phyloP scores from a whole-genome alignment of 2,797 vertebrate genomes.

The Danio kyathit region DNA sequence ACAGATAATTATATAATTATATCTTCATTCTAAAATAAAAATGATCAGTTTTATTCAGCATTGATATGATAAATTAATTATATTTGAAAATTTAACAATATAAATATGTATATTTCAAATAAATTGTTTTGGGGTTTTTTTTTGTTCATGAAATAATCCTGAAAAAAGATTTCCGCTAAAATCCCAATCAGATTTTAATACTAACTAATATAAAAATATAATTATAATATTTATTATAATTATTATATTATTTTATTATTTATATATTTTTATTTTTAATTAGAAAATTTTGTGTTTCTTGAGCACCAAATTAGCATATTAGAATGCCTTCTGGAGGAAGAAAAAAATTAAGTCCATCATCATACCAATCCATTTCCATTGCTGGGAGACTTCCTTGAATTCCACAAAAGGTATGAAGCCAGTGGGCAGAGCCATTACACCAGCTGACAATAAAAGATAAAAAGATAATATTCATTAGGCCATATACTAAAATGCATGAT shows the following conservation, averaged over 20 bases:
- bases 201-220: no score
- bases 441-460: constrained; percentile 66
- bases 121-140: neutral
- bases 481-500: neutral
- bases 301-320: neutral
- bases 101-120: no score
- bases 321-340: neutral
- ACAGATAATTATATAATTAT: no score
- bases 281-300: neutral
- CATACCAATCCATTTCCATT: constrained; percentile 95
- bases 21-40: no score
- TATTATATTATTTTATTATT: no score
- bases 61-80: neutral
- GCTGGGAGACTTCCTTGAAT: constrained; percentile 91
- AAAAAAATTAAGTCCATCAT: neutral
- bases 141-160: neutral
- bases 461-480: constrained; percentile 1
- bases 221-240: no score
- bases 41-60: neutral
- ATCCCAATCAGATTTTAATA: neutral
- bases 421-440: constrained; percentile 85
- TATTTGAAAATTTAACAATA: neutral
- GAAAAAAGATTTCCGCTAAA: neutral
- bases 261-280: no score
- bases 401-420: constrained; percentile 93